Conservation (phyloP, 2,888 invertebrate species). For the Trisateles emortualis region DNA sequence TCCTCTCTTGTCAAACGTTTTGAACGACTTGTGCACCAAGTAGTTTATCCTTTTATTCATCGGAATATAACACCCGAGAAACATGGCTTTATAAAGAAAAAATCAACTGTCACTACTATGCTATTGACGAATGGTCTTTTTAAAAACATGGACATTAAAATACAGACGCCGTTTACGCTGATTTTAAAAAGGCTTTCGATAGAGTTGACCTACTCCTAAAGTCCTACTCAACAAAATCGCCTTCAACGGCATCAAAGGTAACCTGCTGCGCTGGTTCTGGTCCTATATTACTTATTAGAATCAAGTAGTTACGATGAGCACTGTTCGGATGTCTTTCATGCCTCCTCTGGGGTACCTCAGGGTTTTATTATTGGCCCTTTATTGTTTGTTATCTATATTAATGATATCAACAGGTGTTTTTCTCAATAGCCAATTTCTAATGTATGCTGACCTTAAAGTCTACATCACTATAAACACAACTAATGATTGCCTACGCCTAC, state of each 20-base stretch:
- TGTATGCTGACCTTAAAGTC: no score
- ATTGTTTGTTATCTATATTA: no score
- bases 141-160: slow-evolving; percentile 1
- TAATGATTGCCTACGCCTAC: no score
- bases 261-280: no score
- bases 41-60: not conserved
- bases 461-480: no score
- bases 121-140: not conserved
- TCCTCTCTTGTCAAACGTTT: no score
- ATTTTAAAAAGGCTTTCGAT: no score
- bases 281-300: slow-evolving; percentile 2
- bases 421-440: no score
- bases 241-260: slow-evolving; percentile 8
- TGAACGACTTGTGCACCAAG: not conserved
- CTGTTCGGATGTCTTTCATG: not conserved
- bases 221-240: slow-evolving; percentile 8
- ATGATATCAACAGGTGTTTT: no score
- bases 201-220: no score
- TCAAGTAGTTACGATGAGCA: not conserved
- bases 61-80: not conserved
- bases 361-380: slow-evolving; percentile 5
- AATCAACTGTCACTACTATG: slow-evolving; percentile 1
- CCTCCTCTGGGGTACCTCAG: slow-evolving; percentile 6
- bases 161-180: no score
- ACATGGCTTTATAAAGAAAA: no score